Base-by-base conservation (phyloP, 1,140 invertebrate genomes). In the Goniozus legneri region DNA sequence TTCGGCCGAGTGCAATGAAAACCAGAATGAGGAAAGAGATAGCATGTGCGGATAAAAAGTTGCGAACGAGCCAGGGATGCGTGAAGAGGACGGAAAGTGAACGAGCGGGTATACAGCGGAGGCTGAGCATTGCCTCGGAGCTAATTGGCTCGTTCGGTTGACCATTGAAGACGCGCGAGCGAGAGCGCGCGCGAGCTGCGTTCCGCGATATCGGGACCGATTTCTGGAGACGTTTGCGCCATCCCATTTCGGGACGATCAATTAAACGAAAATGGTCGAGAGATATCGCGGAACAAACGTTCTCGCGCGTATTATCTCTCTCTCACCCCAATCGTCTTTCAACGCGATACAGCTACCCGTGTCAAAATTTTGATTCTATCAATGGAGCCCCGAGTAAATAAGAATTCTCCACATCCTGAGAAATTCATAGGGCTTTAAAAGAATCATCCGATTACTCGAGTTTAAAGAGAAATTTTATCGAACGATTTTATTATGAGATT, bases 231-330 rank as follows among this genome's bases (percentile, higher is more conserved):
- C n/a, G n/a, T n/a, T n/a, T n/a, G 10, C 44, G 55, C 38, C 55
- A 58, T 47, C 54, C 49, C 52, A 51, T 61, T 54, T 48, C 30
- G 44, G 54, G 61, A 54, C 65, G 62, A 69, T 69, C 62, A 68
- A 69, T 68, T 69, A 67, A 66, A 67, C 53, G 58, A 57, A 65
- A 66, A 68, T 63, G 63, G 62, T 60, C 55, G 45, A 22, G 63
- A 69, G 65, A 69, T 64, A 65, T 62, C 62, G 53, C 31, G 50
- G 62, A 67, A 62, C 62, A 60, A 56, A 58, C 57, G 57, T 60
- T 60, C 57, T 60, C 57, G 56, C 57, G 51, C 57, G 56, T 58
- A 46, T 53, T 54, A 42, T 27, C 22, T 36, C 32, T 39, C 36
- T 40, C 45, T n/a, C n/a, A n/a, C n/a, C n/a, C n/a, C n/a, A n/a